phyloP scores from a whole-genome alignment of 2,797 vertebrate genomes.

The Schizopygopsis pylzovi region DNA sequence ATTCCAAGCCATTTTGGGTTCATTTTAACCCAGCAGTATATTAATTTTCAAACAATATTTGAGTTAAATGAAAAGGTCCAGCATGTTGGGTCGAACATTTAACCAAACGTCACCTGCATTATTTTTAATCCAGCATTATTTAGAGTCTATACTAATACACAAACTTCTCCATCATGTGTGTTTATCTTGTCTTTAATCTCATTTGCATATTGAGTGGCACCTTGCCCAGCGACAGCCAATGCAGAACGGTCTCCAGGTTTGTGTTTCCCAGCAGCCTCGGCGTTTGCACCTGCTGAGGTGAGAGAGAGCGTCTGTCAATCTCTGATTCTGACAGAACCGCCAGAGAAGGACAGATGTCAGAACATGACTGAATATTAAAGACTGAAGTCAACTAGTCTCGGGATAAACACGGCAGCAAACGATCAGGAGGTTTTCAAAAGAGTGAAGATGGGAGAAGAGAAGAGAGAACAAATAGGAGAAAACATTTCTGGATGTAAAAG shows the following conservation, averaged over 20 bases:
- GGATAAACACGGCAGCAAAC: background rate
- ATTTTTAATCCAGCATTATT: background rate
- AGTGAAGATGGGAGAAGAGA: background rate
- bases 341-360: background rate
- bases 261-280: constrained; percentile 67
- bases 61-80: too few relatives aligned
- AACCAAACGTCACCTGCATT: background rate
- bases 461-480: too few relatives aligned
- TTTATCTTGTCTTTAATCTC: constrained; percentile 70
- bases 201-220: constrained; percentile 79
- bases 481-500: background rate
- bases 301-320: constrained; percentile 78
- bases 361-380: background rate
- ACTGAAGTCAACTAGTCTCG: background rate
- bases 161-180: background rate
- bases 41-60: too few relatives aligned
- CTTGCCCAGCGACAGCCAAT: constrained; percentile 73
- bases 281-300: constrained; percentile 70
- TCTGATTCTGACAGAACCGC: constrained; percentile 56
- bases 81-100: background rate
- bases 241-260: constrained; percentile 68
- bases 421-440: background rate
- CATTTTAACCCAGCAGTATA: too few relatives aligned
- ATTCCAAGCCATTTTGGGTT: background rate
- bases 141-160: background rate